These are phyloP conservation scores for Saturnia japonica DNA, from an alignment of 2,888 invertebrate species.

Conservation along the genomic window DNA sequence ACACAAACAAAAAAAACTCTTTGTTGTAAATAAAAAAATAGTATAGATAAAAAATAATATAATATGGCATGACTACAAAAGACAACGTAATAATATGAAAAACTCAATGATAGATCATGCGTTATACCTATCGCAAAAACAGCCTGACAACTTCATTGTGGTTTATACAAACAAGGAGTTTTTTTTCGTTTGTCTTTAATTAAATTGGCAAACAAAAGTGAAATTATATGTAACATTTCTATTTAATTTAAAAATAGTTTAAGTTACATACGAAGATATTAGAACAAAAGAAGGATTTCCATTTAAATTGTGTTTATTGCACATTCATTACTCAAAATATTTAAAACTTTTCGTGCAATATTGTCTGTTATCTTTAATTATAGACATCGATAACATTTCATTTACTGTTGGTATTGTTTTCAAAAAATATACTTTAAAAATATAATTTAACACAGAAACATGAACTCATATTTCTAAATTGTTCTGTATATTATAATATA, in stretches of 20 bases:
- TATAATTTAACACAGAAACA: not conserved
- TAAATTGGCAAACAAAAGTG: not conserved
- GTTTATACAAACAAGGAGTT: not conserved
- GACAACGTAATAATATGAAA: not conserved
- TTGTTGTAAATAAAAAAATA: no score
- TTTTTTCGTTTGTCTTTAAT: not conserved
- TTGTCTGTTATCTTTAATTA: no score
- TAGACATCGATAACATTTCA: no score
- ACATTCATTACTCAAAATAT: no score
- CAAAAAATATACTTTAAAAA: not conserved
- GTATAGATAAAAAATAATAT: not conserved
- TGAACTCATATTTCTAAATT: not conserved
- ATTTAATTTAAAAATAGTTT: not conserved
- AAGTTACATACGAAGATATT: not conserved
- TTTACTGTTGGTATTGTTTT: no score
- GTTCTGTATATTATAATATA: not conserved
- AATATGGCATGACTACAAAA: not conserved
- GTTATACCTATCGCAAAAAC: not conserved
- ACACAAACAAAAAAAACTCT: no score
- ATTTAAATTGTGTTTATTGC: no score
- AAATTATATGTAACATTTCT: not conserved
- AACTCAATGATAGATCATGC: not conserved
- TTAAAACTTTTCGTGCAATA: no score
- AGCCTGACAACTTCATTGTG: not conserved
- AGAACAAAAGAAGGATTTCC: not conserved